Percentiles rank a stretch among this genome's conserved stretches.
phyloP scores from a whole-genome alignment of 2,888 invertebrate species.

The Corbicula japonica region DNA sequence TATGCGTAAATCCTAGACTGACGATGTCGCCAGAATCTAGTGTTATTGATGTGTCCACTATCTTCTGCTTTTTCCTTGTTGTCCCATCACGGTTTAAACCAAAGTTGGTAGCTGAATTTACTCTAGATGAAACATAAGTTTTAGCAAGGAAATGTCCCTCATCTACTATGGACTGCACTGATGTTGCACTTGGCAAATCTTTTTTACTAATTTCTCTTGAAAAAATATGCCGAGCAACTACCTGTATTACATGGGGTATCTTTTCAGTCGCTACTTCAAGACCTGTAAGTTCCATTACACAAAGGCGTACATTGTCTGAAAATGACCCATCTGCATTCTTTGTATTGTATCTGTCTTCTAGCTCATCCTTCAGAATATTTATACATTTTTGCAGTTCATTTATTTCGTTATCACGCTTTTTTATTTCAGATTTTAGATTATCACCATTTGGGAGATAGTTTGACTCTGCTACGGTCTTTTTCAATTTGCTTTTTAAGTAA shows the following conservation, averaged over 20 bases:
- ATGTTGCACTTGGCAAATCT: constrained; percentile 15
- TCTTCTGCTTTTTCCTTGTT: constrained; percentile 43
- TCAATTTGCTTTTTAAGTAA: too few species aligned
- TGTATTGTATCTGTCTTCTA: neutral
- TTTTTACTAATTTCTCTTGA: neutral
- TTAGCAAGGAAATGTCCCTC: constrained; percentile 49
- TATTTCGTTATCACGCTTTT: too few species aligned
- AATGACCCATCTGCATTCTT: constrained; percentile 22
- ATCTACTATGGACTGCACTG: constrained; percentile 24
- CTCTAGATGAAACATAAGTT: constrained; percentile 29
- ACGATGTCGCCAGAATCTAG: too few species aligned
- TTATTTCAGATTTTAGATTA: too few species aligned
- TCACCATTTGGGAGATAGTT: too few species aligned
- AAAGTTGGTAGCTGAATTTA: constrained; percentile 33
- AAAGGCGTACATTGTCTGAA: constrained; percentile 7
- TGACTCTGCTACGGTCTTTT: too few species aligned
- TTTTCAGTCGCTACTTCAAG: constrained; percentile 29
- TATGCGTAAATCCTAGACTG: constrained; percentile 24
- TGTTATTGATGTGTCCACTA: constrained; percentile 50
- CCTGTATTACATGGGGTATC: constrained; percentile 11
- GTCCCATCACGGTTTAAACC: constrained; percentile 49
- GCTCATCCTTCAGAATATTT: neutral
- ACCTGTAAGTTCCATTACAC: constrained; percentile 30
- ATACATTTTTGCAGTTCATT: neutral
- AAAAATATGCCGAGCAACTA: constrained; percentile 4